phyloP scores from a whole-genome alignment of 37 sponge, comb jelly and placozoan species.

The Chondrilla cf. caribensis region DNA sequence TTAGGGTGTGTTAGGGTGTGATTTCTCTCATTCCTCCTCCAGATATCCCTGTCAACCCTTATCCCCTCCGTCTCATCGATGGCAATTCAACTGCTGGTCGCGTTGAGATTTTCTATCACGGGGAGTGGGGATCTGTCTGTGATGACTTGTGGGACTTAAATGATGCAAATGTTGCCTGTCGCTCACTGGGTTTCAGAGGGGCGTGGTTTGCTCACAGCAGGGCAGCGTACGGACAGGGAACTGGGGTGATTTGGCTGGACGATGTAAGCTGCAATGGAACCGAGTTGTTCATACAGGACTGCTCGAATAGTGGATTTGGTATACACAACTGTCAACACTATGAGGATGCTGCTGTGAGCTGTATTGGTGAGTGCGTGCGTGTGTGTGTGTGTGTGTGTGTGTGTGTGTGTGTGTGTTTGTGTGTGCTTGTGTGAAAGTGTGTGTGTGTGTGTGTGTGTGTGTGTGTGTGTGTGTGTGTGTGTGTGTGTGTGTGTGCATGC shows the following conservation, averaged over 20 bases:
- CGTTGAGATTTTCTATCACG: constrained; percentile 26
- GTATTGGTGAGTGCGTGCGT: constrained; percentile 19
- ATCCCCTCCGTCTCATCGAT: constrained; percentile 14
- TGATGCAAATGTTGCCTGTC: constrained; percentile 20
- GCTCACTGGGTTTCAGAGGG: constrained; percentile 30
- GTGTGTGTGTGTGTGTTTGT: neutral
- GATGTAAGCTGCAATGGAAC: constrained; percentile 29
- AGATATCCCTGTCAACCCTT: constrained; percentile 15
- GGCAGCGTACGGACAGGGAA: neutral
- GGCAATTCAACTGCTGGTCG: constrained; percentile 22
- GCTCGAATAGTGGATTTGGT: constrained; percentile 8
- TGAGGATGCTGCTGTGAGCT: constrained; percentile 35
- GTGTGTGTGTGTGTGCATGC: too few relatives aligned
- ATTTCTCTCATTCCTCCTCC: too few relatives aligned
- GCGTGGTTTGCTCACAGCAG: neutral
- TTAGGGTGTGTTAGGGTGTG: too few relatives aligned
- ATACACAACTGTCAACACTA: constrained; percentile 13
- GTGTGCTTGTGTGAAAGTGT: too few relatives aligned
- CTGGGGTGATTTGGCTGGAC: constrained; percentile 37
- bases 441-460: too few relatives aligned
- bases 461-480: too few relatives aligned
- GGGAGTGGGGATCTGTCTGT: constrained; percentile 39
- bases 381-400: constrained; percentile 15
- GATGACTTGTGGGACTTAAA: constrained; percentile 17
- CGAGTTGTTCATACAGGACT: constrained; percentile 30